phyloP scores from a whole-genome alignment of 2,888 invertebrate species.

The Coelogynopora nodosa region DNA sequence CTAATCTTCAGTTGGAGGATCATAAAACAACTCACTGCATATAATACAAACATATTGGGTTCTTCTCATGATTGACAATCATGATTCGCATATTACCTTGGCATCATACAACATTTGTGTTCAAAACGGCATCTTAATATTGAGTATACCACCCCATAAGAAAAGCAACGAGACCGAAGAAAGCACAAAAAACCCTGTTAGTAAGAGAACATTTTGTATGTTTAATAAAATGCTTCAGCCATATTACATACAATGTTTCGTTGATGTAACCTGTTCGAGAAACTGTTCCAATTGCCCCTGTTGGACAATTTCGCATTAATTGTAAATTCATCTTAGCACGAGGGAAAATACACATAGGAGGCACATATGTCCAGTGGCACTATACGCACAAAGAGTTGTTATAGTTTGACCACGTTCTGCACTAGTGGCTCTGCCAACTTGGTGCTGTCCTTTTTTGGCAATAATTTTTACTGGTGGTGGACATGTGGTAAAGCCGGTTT shows the following conservation, averaged over 20 bases:
- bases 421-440: background rate
- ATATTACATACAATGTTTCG: background rate
- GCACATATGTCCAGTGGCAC: background rate
- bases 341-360: background rate
- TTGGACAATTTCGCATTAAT: background rate
- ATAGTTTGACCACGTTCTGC: background rate
- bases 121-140: no score
- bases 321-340: background rate
- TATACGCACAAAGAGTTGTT: background rate
- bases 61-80: no score
- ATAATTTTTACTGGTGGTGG: background rate
- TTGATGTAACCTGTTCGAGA: background rate
- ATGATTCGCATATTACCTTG: no score
- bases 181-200: no score
- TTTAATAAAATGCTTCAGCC: background rate
- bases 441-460: background rate
- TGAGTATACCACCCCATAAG: no score
- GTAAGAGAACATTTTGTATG: background rate
- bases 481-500: background rate
- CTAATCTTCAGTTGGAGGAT: background rate
- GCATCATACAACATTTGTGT: no score
- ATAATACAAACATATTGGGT: background rate
- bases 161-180: no score
- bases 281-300: background rate
- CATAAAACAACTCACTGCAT: background rate